phyloP scores from a whole-genome alignment of 2,797 vertebrate species.

The Loriculus beryllinus region DNA sequence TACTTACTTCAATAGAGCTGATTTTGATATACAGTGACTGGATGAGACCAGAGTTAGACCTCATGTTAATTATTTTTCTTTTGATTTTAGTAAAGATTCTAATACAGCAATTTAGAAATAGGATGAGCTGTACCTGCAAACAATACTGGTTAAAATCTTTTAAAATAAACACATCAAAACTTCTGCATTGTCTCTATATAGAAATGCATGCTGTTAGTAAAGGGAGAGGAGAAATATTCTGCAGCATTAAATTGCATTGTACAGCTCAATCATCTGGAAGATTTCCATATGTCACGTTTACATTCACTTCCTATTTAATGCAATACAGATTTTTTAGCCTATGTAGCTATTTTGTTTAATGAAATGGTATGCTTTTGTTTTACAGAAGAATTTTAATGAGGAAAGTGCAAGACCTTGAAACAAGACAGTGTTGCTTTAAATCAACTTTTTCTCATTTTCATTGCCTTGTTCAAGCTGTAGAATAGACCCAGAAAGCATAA shows the following conservation, averaged over 20 bases:
- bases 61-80: not conserved
- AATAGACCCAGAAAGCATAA: not conserved
- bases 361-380: conserved; percentile 49
- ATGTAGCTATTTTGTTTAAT: not conserved
- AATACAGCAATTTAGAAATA: not conserved
- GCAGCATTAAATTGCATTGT: not conserved
- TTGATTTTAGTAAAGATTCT: not conserved
- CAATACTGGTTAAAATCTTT: not conserved
- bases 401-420: conserved; percentile 26
- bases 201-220: not conserved
- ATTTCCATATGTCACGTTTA: not conserved
- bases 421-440: conserved; percentile 24
- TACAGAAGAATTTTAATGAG: conserved; percentile 50
- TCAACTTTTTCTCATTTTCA: not conserved
- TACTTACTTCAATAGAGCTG: not conserved
- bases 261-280: conserved; percentile 24
- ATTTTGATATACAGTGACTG: not conserved
- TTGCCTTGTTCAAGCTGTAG: not conserved
- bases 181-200: not conserved
- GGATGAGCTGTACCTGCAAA: not conserved
- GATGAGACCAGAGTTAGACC: not conserved
- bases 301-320: conserved; percentile 43
- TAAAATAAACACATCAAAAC: not conserved
- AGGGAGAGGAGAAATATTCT: conserved; percentile 4
- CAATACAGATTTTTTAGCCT: conserved; percentile 5